Percentiles rank a stretch among this genome's conserved stretches.
These are phyloP conservation scores for Linepithema humile DNA, from an alignment of 1,140 invertebrate genomes.

Conservation along the genomic window DNA sequence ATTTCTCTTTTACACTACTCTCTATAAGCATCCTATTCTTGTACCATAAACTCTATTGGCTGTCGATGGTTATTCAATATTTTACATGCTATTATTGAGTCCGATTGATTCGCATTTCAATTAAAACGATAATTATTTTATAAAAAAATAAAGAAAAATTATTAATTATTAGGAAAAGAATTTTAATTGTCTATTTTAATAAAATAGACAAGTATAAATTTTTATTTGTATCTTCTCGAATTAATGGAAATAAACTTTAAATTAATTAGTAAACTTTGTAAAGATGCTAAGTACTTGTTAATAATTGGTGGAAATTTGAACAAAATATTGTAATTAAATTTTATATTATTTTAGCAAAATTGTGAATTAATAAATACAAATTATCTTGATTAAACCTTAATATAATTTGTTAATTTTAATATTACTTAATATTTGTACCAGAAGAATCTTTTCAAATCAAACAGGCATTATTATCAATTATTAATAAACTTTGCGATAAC, in stretches of 20 bases:
- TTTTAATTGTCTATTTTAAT: too few relatives aligned
- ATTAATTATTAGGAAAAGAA: background rate
- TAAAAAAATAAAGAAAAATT: background rate
- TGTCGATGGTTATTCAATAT: background rate
- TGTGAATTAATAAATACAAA: background rate
- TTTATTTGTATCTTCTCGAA: background rate
- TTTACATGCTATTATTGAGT: background rate
- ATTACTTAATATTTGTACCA: background rate
- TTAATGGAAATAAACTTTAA: background rate
- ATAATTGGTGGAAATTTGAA: background rate
- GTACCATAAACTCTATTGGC: background rate
- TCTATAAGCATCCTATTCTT: background rate
- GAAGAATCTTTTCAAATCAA: background rate
- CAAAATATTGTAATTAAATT: conserved; percentile 16
- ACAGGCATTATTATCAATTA: background rate
- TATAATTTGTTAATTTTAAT: background rate
- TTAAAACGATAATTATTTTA: background rate
- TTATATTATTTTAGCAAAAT: background rate
- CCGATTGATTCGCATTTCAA: background rate
- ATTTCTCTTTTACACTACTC: background rate
- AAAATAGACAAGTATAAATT: background rate
- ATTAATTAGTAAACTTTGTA: background rate
- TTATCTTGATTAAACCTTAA: background rate
- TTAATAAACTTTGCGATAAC: background rate
- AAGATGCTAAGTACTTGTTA: background rate